Evolutionary conservation across 2,113 vertebrate genomes (phyloP), one percentile per base, ranked within the genome.

Genomic region (Paradoxurus hermaphroditus): DNA sequence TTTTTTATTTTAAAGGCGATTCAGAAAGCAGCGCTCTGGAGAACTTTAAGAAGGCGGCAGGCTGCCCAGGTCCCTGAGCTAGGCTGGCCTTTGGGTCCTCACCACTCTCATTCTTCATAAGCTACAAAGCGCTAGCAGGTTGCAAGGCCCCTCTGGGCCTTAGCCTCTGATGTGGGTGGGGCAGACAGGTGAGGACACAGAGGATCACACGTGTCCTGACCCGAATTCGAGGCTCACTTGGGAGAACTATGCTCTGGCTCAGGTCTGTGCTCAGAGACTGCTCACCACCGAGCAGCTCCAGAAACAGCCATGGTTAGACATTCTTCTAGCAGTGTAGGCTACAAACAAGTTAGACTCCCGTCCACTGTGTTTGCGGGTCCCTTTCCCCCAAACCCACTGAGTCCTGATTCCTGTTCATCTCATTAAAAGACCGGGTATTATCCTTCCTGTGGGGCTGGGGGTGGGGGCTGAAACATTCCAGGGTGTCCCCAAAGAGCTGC

Each of bases 1-100:
- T 18, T 53, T 18, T 18, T 16, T 56, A 59, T 59, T 96, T 92
- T 73, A 94, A 96, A 98, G 97, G 87, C n/a, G 16, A 82, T 72
- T 65, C 25, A 70, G 92, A 92, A 34, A 97, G 91, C 16, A 0
- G 77, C 78, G 79, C 81, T 91, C 2, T 2, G 11, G 94, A 92
- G 91, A 90, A 90, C 79, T 19, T 86, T 31, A 18, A 59, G 84
- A 81, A 78, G 1, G n/a, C 62, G 31, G 73, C 85, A 87, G 79
- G 27, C 86, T 44, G 82, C 1, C 12, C 90, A 89, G 73, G 88
- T 90, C 36, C 89, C 68, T 23, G 63, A 0, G 0, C 29, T 90
- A 27, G 56, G 36, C 49, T 15, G 34, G 14, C 65, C 93, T 87
- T 77, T 31, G 36, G 31, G 73, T 85, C 96, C 97, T 98, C 95